Conservation (phyloP, 1,140 invertebrate genomes). For the Augochlora pura region DNA sequence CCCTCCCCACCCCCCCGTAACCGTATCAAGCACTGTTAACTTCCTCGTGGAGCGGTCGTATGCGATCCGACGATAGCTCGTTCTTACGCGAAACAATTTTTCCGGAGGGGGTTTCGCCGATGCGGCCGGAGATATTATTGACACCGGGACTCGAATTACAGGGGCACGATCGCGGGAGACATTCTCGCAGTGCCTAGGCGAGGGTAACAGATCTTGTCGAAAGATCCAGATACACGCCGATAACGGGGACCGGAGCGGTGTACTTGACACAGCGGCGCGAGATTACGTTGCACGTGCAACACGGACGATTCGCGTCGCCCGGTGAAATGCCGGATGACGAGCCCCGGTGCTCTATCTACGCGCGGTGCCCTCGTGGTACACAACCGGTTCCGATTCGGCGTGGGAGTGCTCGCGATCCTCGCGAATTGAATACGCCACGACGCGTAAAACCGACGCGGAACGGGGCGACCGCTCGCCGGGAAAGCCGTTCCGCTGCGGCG, state of each 20-base stretch:
- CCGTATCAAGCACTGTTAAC: neutral
- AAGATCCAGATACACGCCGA: conserved; percentile 60
- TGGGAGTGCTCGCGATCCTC: conserved; percentile 41
- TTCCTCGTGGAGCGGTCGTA: neutral
- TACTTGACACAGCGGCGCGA: conserved; percentile 58
- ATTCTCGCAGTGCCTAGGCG: conserved; percentile 22
- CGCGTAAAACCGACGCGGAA: conserved; percentile 28
- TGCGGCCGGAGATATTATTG: conserved; percentile 50
- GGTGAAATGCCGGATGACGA: conserved; percentile 54
- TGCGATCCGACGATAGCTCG: conserved; percentile 20
- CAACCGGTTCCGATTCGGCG: conserved; percentile 55
- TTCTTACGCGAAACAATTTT: conserved; percentile 11
- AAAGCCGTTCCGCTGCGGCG: neutral
- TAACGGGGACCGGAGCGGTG: conserved; percentile 50
- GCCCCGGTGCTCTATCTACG: conserved; percentile 31
- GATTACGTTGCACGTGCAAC: conserved; percentile 64
- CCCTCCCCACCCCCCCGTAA: no score
- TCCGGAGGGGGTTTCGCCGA: neutral
- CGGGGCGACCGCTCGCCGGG: neutral
- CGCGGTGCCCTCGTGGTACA: neutral
- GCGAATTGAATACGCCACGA: conserved; percentile 50
- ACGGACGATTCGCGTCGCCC: conserved; percentile 50
- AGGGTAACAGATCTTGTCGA: conserved; percentile 40
- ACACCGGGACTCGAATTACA: conserved; percentile 49
- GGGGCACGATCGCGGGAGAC: conserved; percentile 8